Conservation (phyloP, 1,140 invertebrate species). For the Pinna nobilis region DNA sequence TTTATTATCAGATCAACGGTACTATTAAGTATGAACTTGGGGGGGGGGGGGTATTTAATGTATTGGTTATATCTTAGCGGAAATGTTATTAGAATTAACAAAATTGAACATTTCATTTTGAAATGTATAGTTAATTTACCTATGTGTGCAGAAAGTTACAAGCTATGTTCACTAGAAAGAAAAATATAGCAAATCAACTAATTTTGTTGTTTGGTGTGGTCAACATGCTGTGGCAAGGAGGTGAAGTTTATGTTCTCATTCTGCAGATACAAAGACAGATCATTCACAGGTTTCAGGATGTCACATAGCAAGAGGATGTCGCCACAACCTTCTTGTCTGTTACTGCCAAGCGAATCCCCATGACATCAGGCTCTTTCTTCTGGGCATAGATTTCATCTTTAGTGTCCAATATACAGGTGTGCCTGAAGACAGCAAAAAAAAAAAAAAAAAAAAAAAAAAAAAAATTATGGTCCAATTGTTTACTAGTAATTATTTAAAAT, state of each 20-base stretch:
- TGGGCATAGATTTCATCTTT: constrained; percentile 23
- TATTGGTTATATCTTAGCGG: too few species aligned
- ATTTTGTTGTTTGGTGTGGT: not conserved
- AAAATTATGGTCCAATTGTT: too few species aligned
- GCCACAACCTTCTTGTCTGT: constrained; percentile 1
- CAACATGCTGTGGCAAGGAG: constrained; percentile 4
- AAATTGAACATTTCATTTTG: too few species aligned
- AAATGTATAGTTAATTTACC: too few species aligned
- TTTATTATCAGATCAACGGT: too few species aligned
- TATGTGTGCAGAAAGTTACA: too few species aligned
- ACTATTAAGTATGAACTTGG: too few species aligned
- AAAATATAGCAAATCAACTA: too few species aligned
- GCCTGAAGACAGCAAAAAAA: not conserved
- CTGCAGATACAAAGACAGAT: constrained; percentile 19
- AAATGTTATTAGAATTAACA: too few species aligned
- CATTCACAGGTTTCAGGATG: constrained; percentile 7
- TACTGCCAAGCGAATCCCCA: not conserved
- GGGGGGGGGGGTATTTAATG: too few species aligned
- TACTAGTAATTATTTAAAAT: not conserved
- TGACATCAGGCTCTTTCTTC: constrained; percentile 16
- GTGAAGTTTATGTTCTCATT: constrained; percentile 16
- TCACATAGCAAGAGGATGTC: constrained; percentile 7
- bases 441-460: not conserved
- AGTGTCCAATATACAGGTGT: constrained; percentile 2
- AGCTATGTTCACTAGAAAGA: too few species aligned